Conservation (phyloP, 2,888 invertebrate species). For the Holacanthella duospinosa region DNA sequence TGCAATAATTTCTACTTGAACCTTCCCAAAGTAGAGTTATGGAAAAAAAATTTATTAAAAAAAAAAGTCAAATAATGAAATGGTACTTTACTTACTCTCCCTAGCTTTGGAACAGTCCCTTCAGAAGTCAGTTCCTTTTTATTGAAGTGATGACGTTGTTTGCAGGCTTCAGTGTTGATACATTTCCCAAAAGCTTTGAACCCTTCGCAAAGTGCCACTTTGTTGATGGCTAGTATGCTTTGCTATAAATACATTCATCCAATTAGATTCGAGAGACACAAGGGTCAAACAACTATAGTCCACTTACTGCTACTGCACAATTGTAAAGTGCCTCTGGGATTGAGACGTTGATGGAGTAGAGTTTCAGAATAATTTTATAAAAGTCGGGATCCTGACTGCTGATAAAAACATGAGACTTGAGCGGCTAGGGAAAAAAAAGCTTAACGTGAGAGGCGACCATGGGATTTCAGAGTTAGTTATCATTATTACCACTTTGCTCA, state of each 20-base stretch:
- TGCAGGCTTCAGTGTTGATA: neutral
- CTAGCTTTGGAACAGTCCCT: neutral
- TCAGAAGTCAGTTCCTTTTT: neutral
- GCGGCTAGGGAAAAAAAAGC: neutral
- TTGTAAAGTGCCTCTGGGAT: neutral
- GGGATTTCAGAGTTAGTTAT: too few species aligned
- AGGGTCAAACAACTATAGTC: too few species aligned
- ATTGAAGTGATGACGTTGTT: neutral
- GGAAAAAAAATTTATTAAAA: neutral
- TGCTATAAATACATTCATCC: neutral
- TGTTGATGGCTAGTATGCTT: neutral
- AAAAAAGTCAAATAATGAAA: neutral
- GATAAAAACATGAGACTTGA: neutral
- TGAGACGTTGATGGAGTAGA: neutral
- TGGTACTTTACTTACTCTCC: too few species aligned
- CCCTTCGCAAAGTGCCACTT: neutral
- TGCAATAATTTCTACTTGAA: neutral
- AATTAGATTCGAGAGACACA: neutral
- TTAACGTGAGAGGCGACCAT: neutral
- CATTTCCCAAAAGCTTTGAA: conserved; percentile 2
- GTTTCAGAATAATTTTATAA: neutral
- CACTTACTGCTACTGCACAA: neutral
- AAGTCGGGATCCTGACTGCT: neutral
- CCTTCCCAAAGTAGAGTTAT: neutral
- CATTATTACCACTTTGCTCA: neutral